These are phyloP conservation scores for Drosophila meridiana DNA, from an alignment of 2,888 invertebrate species.

Conservation along the genomic window DNA sequence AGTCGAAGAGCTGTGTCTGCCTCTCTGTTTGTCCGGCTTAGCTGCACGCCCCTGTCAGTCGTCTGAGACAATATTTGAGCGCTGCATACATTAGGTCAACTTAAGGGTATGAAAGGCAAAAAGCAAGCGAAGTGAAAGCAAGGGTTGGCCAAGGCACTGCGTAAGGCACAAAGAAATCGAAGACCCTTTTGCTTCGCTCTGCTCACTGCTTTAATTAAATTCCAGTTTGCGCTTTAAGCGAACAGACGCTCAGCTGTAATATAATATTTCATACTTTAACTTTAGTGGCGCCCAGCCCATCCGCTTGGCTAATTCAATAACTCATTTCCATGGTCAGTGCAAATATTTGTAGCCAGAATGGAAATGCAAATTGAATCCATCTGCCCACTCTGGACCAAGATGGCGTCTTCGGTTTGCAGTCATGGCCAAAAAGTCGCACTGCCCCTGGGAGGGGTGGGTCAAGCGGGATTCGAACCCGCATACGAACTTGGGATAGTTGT, in stretches of 20 bases:
- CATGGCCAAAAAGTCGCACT: slow-evolving; percentile 69
- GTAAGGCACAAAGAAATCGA: slow-evolving; percentile 10
- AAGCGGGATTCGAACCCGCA: slow-evolving; percentile 58
- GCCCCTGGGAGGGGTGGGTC: slow-evolving; percentile 25
- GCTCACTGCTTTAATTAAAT: slow-evolving; percentile 66
- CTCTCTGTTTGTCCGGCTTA: slow-evolving; percentile 59
- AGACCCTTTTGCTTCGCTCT: slow-evolving; percentile 19
- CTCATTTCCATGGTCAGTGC: slow-evolving; percentile 42
- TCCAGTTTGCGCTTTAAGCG: slow-evolving; percentile 39
- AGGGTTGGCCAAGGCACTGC: slow-evolving; percentile 38
- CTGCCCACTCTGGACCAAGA: slow-evolving; percentile 45
- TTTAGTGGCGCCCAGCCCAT: background rate
- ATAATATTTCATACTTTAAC: slow-evolving; percentile 30
- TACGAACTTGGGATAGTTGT: slow-evolving; percentile 77
- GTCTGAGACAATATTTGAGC: slow-evolving; percentile 79
- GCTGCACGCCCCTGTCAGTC: slow-evolving; percentile 38
- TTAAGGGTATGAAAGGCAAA: slow-evolving; percentile 32
- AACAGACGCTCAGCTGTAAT: background rate
- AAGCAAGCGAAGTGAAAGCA: slow-evolving; percentile 15
- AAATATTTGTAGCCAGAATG: slow-evolving; percentile 70
- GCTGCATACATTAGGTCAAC: slow-evolving; percentile 69
- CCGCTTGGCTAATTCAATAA: slow-evolving; percentile 63
- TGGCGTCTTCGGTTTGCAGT: slow-evolving; percentile 66
- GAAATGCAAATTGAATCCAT: slow-evolving; percentile 74
- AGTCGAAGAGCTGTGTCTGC: slow-evolving; percentile 34